phyloP scores from a whole-genome alignment of 2,113 vertebrate species.

The Astatotilapia flaviijosephi region DNA sequence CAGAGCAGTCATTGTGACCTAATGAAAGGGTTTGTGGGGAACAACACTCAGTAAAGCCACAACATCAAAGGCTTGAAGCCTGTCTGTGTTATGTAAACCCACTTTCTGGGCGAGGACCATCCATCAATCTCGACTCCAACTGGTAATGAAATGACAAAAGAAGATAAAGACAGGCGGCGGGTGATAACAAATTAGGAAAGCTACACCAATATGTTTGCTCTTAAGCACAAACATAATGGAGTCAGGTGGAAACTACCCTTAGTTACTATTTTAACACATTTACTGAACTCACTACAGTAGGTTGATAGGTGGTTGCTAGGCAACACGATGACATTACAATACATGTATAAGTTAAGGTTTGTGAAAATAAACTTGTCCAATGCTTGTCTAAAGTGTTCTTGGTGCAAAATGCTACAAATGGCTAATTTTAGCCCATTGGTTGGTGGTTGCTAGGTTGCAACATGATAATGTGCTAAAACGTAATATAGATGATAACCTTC shows the following conservation, averaged over 20 bases:
- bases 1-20: not conserved
- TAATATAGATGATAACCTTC: not conserved
- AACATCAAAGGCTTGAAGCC: not conserved
- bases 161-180: not conserved
- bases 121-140: slow-evolving; percentile 1
- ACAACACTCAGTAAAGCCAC: not conserved
- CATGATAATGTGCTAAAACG: not conserved
- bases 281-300: not conserved
- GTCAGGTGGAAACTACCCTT: not conserved
- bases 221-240: not conserved
- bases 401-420: not conserved
- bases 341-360: not conserved
- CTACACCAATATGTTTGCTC: not conserved
- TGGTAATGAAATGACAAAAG: not conserved
- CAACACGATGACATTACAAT: not conserved
- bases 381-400: not conserved
- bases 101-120: not conserved
- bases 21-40: not conserved
- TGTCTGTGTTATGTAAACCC: slow-evolving; percentile 7
- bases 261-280: not conserved
- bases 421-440: not conserved
- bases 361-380: not conserved
- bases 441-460: not conserved
- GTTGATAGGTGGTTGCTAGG: not conserved
- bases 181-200: not conserved